Evolutionary conservation across 2,797 vertebrate species (phyloP).

Genomic region (Danio kyathit): DNA sequence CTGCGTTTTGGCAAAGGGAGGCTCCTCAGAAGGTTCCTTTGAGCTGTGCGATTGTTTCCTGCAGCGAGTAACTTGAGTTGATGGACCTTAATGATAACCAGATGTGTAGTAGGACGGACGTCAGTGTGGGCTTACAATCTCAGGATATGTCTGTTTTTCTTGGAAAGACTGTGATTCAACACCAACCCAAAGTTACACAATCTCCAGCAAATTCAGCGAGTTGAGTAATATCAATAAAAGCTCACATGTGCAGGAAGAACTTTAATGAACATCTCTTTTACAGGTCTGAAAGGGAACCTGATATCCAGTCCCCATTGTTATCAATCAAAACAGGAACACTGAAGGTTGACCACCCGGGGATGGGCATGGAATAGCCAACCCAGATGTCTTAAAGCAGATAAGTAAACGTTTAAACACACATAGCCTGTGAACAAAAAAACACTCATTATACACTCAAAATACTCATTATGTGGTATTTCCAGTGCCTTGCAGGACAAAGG

Average conservation of each 20-base stretch:
- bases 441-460: neutral
- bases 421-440: neutral
- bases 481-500: neutral
- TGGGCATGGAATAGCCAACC: neutral
- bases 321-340: constrained; percentile 16
- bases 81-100: constrained; percentile 75
- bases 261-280: neutral
- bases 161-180: constrained; percentile 66
- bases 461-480: neutral
- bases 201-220: neutral
- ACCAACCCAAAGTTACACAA: constrained; percentile 61
- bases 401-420: constrained; percentile 21
- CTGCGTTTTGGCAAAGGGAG: constrained; percentile 22
- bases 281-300: neutral
- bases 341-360: neutral
- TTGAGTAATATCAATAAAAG: neutral
- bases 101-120: constrained; percentile 67
- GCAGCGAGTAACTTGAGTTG: constrained; percentile 49
- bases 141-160: constrained; percentile 68
- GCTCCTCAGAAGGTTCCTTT: constrained; percentile 24
- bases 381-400: constrained; percentile 12
- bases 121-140: constrained; percentile 60
- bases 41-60: constrained; percentile 53
- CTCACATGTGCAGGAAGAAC: neutral
- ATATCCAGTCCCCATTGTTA: neutral